A percentile compares a stretch with the other conserved stretches of the same genome.
These are phyloP conservation scores for Narcine bancroftii DNA, from an alignment of 2,113 vertebrate species.

Conservation along the genomic window DNA sequence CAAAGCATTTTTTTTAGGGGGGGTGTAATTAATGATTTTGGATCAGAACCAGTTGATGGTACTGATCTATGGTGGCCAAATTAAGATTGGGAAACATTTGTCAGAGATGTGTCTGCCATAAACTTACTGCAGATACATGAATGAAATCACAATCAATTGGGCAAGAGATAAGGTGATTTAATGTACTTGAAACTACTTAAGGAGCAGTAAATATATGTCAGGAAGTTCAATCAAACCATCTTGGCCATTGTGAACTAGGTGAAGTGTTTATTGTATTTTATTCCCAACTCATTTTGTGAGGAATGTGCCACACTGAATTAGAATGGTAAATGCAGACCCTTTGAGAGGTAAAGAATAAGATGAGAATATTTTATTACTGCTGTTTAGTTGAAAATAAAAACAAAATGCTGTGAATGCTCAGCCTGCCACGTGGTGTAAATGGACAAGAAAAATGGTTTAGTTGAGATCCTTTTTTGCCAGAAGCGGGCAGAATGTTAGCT, in stretches of 20 bases:
- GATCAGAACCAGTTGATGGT: not conserved
- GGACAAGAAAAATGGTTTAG: too few species aligned
- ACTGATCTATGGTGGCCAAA: not conserved
- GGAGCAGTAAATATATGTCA: not conserved
- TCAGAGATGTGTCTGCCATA: not conserved
- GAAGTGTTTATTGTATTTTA: not conserved
- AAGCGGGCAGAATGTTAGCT: too few species aligned
- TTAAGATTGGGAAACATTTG: not conserved
- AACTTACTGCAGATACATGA: not conserved
- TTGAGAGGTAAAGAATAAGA: not conserved
- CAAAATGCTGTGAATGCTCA: too few species aligned
- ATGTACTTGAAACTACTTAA: too few species aligned
- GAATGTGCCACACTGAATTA: not conserved
- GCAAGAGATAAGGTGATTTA: too few species aligned
- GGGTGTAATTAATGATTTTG: not conserved
- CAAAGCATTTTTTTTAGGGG: too few species aligned
- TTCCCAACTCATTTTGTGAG: not conserved
- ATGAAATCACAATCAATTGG: not conserved
- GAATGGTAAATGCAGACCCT: not conserved
- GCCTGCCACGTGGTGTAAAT: too few species aligned
- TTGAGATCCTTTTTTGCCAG: too few species aligned
- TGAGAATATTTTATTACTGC: not conserved
- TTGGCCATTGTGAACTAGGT: not conserved
- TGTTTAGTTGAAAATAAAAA: not conserved
- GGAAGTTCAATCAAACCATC: not conserved